Evolutionary conservation across 2,113 vertebrate species (phyloP).

Genomic region (Nymphicus hollandicus): DNA sequence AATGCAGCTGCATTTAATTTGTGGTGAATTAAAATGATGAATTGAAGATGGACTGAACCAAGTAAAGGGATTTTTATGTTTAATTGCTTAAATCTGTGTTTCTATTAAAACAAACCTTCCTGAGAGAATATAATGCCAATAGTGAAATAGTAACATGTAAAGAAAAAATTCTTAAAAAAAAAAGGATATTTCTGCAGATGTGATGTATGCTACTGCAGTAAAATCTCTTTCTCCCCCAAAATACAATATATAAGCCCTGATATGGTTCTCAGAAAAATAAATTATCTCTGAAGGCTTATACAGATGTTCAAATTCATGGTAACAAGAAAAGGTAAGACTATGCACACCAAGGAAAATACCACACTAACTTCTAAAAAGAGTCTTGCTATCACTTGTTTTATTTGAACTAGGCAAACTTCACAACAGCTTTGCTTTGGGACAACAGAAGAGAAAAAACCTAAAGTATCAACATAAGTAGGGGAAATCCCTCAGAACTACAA

Average conservation of each 20-base stretch:
- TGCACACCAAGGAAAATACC: accelerated
- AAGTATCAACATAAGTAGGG: not conserved
- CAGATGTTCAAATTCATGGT: not conserved
- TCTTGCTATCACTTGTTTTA: not conserved
- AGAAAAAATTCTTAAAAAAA: not conserved
- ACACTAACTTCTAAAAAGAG: not conserved
- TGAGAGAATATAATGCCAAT: not conserved
- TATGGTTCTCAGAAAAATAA: not conserved
- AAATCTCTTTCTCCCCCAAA: not conserved
- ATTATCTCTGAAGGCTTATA: not conserved
- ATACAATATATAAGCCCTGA: not conserved
- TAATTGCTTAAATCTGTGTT: not conserved
- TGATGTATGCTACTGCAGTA: not conserved
- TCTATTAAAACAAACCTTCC: not conserved
- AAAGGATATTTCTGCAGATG: not conserved
- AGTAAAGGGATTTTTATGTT: not conserved
- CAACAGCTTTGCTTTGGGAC: not conserved
- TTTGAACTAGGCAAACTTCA: not conserved
- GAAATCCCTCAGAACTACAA: not conserved
- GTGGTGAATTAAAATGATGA: not conserved
- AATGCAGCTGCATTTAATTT: not conserved
- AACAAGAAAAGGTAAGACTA: not conserved
- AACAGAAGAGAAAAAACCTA: not conserved
- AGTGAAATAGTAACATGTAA: not conserved
- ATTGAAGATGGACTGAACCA: not conserved